phyloP scores from a whole-genome alignment of 1,140 invertebrate genomes.

The Anastatus disparis region DNA sequence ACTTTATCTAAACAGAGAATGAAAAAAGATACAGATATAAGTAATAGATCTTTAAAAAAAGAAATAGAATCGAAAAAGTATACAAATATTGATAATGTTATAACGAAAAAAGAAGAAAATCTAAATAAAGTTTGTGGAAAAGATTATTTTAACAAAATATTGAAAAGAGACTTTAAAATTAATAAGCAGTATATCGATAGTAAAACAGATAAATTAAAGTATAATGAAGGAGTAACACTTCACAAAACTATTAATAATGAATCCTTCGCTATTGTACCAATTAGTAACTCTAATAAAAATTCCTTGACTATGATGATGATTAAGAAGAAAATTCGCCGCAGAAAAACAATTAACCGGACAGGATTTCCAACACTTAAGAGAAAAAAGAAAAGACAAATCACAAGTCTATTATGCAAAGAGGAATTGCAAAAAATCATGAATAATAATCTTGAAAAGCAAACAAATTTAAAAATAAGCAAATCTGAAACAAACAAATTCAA shows the following conservation, averaged over 20 bases:
- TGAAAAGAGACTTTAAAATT: conserved; percentile 39
- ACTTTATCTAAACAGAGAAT: not conserved
- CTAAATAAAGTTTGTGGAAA: conserved; percentile 16
- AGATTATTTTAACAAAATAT: conserved; percentile 41
- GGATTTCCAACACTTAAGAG: conserved; percentile 87
- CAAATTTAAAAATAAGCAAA: conserved; percentile 37
- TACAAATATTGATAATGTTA: conserved; percentile 54
- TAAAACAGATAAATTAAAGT: conserved; percentile 36
- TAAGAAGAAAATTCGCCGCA: conserved; percentile 77
- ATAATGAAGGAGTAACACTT: conserved; percentile 33
- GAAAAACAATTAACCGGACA: conserved; percentile 84
- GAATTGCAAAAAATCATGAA: conserved; percentile 20
- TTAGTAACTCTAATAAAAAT: not conserved
- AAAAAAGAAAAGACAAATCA: conserved; percentile 78
- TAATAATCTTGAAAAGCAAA: conserved; percentile 1
- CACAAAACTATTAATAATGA: conserved; percentile 32
- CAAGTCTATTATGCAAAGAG: conserved; percentile 21
- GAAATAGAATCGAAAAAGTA: conserved; percentile 46
- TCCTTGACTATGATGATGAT: conserved; percentile 42
- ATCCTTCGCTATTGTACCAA: not conserved
- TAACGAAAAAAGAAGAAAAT: conserved; percentile 40
- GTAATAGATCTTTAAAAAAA: not conserved
- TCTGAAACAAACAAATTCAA: conserved; percentile 52
- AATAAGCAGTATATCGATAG: conserved; percentile 18
- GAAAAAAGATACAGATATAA: conserved; percentile 28